phyloP scores from a whole-genome alignment of 2,113 vertebrate species.

The Vidua chalybeata region DNA sequence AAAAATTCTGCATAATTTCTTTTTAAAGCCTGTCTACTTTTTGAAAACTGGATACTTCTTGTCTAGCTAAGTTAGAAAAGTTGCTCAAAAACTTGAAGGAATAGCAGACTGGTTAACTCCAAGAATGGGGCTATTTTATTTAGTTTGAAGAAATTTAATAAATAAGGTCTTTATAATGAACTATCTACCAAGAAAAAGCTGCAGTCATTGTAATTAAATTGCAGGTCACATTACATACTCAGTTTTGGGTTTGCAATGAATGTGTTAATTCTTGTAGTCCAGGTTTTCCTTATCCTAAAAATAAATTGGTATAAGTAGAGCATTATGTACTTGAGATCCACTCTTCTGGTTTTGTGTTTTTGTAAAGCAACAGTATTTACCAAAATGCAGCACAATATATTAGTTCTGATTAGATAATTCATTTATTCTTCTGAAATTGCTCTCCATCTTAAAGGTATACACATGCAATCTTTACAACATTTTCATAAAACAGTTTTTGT shows the following conservation, averaged over 20 bases:
- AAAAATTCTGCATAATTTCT: fast-evolving
- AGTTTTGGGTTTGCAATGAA: background rate
- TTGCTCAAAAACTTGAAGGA: background rate
- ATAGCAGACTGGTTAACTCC: background rate
- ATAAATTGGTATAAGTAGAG: background rate
- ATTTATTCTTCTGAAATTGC: background rate
- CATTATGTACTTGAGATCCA: background rate
- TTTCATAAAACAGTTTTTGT: background rate
- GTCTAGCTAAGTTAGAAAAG: background rate
- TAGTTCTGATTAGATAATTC: background rate
- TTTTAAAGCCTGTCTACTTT: background rate
- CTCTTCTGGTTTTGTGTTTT: background rate
- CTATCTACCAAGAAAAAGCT: background rate
- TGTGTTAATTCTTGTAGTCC: background rate
- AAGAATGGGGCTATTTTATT: background rate
- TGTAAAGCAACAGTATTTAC: background rate
- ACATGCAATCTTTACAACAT: background rate
- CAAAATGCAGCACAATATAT: background rate
- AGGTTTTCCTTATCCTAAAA: background rate
- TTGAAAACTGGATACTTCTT: background rate
- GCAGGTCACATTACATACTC: background rate
- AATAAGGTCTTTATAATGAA: background rate
- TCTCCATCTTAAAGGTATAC: background rate
- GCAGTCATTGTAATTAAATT: background rate
- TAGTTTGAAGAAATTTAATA: background rate